These are phyloP conservation scores for Acanthurus leucopareius DNA, from an alignment of 2,797 vertebrate species.

Conservation along the genomic window DNA sequence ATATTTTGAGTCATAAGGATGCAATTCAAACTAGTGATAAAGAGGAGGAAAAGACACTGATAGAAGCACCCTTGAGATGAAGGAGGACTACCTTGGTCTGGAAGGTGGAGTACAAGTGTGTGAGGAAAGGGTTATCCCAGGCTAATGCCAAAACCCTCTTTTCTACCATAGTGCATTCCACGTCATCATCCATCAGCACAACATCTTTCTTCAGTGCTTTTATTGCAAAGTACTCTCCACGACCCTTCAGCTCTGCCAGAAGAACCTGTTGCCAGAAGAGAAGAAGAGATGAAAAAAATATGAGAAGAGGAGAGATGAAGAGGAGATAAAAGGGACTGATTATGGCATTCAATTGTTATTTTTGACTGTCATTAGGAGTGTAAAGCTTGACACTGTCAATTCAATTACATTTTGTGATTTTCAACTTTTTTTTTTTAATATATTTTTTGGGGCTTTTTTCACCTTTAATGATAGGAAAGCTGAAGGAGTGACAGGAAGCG, in stretches of 20 bases:
- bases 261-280: slow-evolving; percentile 87
- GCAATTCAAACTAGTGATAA: background rate
- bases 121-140: slow-evolving; percentile 98
- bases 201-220: slow-evolving; percentile 98
- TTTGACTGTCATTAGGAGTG: no score
- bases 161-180: slow-evolving; percentile 99
- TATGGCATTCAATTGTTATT: background rate
- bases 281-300: background rate
- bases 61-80: background rate
- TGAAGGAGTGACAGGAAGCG: no score
- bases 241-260: slow-evolving; percentile 94
- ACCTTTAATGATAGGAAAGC: no score
- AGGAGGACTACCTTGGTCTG: slow-evolving; percentile 92
- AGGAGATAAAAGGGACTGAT: background rate
- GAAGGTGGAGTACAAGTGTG: slow-evolving; percentile 96
- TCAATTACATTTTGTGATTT: no score
- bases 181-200: slow-evolving; percentile 97
- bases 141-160: slow-evolving; percentile 96
- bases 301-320: background rate
- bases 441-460: no score
- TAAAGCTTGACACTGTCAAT: no score
- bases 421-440: no score
- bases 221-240: slow-evolving; percentile 93
- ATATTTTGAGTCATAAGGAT: slow-evolving; percentile 20
- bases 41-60: background rate